phyloP scores from a whole-genome alignment of 2,888 invertebrate genomes.

The Epirrhoe tristata region DNA sequence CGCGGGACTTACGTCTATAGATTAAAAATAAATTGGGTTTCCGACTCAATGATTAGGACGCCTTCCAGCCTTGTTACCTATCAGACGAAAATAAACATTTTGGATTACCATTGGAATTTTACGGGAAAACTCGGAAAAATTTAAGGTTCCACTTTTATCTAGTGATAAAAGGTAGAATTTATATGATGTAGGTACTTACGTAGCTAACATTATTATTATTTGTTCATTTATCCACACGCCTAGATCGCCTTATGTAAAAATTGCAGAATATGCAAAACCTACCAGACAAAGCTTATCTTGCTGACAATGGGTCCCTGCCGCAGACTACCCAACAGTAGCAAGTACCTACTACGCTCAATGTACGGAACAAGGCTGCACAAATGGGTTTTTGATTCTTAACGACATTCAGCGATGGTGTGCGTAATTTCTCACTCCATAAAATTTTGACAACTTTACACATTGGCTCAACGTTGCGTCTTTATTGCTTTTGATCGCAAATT shows the following conservation, averaged over 20 bases:
- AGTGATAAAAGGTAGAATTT: too few relatives aligned
- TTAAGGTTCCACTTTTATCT: neutral
- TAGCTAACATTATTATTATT: too few relatives aligned
- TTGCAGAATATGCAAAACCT: neutral
- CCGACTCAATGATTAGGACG: neutral
- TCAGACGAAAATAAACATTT: neutral
- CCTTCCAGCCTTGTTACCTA: neutral
- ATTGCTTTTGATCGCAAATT: neutral
- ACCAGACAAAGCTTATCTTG: conserved; percentile 24
- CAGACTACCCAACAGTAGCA: conserved; percentile 29
- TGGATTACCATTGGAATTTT: too few relatives aligned
- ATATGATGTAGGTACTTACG: too few relatives aligned
- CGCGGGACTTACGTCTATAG: neutral
- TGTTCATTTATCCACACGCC: too few relatives aligned
- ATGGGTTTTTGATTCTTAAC: conserved; percentile 52
- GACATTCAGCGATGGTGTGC: conserved; percentile 41
- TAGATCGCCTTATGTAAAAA: neutral
- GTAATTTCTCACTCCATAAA: conserved; percentile 43
- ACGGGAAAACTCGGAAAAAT: neutral
- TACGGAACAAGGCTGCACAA: conserved; percentile 42
- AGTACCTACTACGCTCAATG: conserved; percentile 27
- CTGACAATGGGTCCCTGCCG: conserved; percentile 11
- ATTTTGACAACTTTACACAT: conserved; percentile 22
- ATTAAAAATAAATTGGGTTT: neutral
- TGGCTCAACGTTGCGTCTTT: conserved; percentile 12